Base-by-base conservation (phyloP, 2,888 invertebrate genomes). In the Andrena camellia region DNA sequence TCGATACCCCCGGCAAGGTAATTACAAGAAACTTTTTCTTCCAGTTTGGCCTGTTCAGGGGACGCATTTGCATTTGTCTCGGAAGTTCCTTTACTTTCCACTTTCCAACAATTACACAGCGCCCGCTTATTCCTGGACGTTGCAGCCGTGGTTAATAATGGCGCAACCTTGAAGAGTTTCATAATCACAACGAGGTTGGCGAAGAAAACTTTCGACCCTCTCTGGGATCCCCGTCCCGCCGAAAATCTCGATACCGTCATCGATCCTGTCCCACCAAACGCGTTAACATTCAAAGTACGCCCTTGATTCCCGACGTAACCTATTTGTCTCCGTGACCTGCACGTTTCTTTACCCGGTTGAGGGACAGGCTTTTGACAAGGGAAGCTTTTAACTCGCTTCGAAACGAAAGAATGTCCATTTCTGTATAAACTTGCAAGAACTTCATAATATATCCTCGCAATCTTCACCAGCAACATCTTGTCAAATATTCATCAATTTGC, bases 231-330 rank as follows among this genome's bases (percentile, higher is more conserved):
- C 7, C 23, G 4, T 31, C 20, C 33, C 4, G 20, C 13, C 2
- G 57, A 59, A 70, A 80, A 80, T 82, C 82, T 77, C 57, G 76
- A 78, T 66, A 60, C 52, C 42, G 52, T 13, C 73, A 63, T 81
- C 59, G 57, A 66, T 62, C 33, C 59, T 29, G 26, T 52, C 60
- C 33, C 52, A 8, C 17, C 10, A 70, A 62, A 81, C 59, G 63
- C 59, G 71, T 83, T 82, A 80, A 85, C 78, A 87, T 87, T 87
- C 85, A 79, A 75, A 35, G 60, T 78, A 75, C 71, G 78, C 64
- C 71, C 76, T 74, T 80, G 73, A 80, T 80, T 76, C 60, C 54
- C 52, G 68, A 59, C 78, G 62, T 54, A 33, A 59, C 72, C 74
- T 68, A 85, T 87, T 81, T 75, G 85, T 83, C 76, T 79, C 52